Conservation (phyloP, 1,140 invertebrate genomes). For the Leguminivora glycinivorella region DNA sequence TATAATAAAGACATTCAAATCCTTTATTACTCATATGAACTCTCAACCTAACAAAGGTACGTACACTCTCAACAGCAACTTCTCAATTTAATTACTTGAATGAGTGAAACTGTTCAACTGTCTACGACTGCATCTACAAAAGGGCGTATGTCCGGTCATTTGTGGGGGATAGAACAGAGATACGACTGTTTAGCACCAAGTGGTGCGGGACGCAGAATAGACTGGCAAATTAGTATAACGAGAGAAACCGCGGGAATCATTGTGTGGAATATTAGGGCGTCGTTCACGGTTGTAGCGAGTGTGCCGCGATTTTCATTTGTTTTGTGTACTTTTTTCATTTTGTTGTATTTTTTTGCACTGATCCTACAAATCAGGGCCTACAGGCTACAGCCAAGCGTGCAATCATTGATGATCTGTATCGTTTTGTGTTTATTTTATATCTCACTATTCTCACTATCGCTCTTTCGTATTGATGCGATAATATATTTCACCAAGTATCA, state of each 20-base stretch:
- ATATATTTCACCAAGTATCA: too few relatives aligned
- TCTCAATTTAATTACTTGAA: not conserved
- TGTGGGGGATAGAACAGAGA: not conserved
- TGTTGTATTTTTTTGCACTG: too few relatives aligned
- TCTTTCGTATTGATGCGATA: too few relatives aligned
- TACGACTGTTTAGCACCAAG: not conserved
- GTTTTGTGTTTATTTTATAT: too few relatives aligned
- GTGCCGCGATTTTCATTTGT: too few relatives aligned
- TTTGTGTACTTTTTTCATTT: too few relatives aligned
- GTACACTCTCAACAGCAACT: not conserved
- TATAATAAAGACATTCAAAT: not conserved
- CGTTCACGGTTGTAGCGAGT: not conserved
- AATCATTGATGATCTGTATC: too few relatives aligned
- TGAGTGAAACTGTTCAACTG: constrained; percentile 9
- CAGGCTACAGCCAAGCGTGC: too few relatives aligned
- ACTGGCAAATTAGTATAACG: constrained; percentile 5
- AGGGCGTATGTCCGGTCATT: not conserved
- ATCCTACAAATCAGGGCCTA: too few relatives aligned
- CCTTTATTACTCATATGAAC: constrained; percentile 1
- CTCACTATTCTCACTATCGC: too few relatives aligned
- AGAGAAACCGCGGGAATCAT: constrained; percentile 9
- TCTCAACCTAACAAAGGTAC: not conserved
- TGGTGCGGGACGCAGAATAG: not conserved
- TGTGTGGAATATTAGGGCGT: not conserved
- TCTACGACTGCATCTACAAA: not conserved